Conservation (phyloP, 2,113 vertebrate genomes). For the Triplophysa dalaica region DNA sequence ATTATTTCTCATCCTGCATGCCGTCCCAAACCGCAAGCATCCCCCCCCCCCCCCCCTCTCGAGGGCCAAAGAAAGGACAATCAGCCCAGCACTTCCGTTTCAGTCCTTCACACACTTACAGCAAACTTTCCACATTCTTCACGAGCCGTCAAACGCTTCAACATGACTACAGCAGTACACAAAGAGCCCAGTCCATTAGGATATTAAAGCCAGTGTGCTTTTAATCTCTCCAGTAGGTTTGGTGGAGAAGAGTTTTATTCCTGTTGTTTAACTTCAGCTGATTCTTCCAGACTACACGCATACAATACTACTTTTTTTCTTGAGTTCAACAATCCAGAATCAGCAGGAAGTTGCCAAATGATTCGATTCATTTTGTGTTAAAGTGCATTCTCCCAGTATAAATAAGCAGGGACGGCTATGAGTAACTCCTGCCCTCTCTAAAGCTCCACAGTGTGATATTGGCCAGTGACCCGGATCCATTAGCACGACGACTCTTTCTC, state of each 20-base stretch:
- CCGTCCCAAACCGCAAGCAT: neutral
- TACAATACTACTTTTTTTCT: neutral
- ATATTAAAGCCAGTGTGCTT: neutral
- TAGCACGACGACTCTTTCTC: no score
- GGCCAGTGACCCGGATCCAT: no score
- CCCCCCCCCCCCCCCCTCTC: neutral
- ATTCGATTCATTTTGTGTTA: neutral
- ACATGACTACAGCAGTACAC: neutral
- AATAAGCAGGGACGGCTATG: no score
- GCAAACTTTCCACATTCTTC: neutral
- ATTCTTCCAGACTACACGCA: neutral
- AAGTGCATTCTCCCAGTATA: no score
- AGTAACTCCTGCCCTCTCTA: no score
- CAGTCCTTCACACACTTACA: neutral
- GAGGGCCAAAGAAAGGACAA: conserved; percentile 32
- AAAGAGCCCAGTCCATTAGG: neutral
- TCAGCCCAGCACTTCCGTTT: conserved; percentile 17
- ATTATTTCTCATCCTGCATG: conserved; percentile 24
- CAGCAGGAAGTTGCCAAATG: neutral
- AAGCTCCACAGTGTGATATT: no score
- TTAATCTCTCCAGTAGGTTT: neutral
- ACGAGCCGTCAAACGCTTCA: neutral
- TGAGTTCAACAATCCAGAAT: neutral
- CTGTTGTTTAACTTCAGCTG: neutral
- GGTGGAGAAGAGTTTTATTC: neutral